phyloP scores from a whole-genome alignment of 1,140 invertebrate genomes.

The Neodiprion pinetum region DNA sequence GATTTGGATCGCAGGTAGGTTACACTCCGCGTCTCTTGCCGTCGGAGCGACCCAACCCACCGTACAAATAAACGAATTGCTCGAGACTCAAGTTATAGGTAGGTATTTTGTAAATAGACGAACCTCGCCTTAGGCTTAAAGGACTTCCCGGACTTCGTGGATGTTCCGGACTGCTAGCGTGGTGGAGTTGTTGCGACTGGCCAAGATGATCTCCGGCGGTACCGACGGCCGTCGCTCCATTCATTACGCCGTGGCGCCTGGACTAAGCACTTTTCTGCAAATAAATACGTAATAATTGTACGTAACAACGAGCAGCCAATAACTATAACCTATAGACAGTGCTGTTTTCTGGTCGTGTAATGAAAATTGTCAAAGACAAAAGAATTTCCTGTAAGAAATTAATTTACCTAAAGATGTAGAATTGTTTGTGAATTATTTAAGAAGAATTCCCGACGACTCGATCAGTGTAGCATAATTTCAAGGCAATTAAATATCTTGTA shows the following conservation, averaged over 20 bases:
- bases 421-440: too few relatives aligned
- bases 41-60: too few relatives aligned
- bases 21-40: too few relatives aligned
- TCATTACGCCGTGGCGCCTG: constrained; percentile 42
- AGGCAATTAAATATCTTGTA: too few relatives aligned
- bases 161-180: constrained; percentile 51
- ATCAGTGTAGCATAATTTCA: too few relatives aligned
- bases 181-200: constrained; percentile 52
- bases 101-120: neutral
- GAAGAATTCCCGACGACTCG: too few relatives aligned
- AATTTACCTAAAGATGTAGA: constrained; percentile 21
- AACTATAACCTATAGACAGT: neutral
- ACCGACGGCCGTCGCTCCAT: constrained; percentile 49
- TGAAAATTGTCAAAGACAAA: neutral
- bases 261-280: constrained; percentile 10
- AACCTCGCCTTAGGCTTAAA: constrained; percentile 56
- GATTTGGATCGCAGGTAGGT: neutral
- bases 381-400: neutral
- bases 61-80: constrained; percentile 1
- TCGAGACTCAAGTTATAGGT: neutral
- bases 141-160: constrained; percentile 56
- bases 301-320: neutral
- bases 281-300: neutral
- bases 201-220: constrained; percentile 44
- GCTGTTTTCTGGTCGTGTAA: neutral